phyloP scores from a whole-genome alignment of 2,888 invertebrate species.

The Acanthosepion pharaonis region DNA sequence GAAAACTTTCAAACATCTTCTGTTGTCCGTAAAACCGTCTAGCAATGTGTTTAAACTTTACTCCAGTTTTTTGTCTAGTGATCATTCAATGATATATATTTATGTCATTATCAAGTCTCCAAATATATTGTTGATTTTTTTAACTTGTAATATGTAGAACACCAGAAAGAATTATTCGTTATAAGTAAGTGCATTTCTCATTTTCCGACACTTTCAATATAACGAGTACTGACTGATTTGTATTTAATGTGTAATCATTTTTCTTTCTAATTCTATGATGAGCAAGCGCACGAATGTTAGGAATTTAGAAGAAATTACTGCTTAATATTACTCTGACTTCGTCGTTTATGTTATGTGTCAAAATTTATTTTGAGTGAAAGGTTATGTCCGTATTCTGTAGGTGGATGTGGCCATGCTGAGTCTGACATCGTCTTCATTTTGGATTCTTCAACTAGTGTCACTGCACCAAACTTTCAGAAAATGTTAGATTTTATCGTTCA shows the following conservation, averaged over 20 bases:
- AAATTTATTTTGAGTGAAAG: conserved; percentile 34
- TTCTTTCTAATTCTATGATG: background rate
- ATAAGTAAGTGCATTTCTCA: too few relatives aligned
- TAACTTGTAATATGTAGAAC: too few relatives aligned
- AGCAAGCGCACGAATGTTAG: background rate
- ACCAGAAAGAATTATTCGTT: too few relatives aligned
- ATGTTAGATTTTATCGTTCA: conserved; percentile 60
- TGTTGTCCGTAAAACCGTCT: too few relatives aligned
- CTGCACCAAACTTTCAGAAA: conserved; percentile 61
- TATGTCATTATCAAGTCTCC: too few relatives aligned
- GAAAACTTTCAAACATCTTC: too few relatives aligned
- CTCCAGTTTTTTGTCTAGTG: too few relatives aligned
- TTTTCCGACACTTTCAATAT: background rate
- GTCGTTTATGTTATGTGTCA: background rate
- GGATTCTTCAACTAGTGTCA: conserved; percentile 68
- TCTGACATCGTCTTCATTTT: conserved; percentile 67
- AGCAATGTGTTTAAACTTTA: too few relatives aligned
- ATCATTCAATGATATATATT: too few relatives aligned
- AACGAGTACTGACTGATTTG: background rate
- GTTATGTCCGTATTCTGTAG: conserved; percentile 46
- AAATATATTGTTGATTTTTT: too few relatives aligned
- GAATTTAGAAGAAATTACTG: too few relatives aligned
- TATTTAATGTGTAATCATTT: background rate
- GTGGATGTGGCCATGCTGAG: conserved; percentile 48
- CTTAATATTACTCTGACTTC: background rate